Evolutionary conservation across 2,113 vertebrate genomes (phyloP).

Genomic region (Leptocoma aspasia): DNA sequence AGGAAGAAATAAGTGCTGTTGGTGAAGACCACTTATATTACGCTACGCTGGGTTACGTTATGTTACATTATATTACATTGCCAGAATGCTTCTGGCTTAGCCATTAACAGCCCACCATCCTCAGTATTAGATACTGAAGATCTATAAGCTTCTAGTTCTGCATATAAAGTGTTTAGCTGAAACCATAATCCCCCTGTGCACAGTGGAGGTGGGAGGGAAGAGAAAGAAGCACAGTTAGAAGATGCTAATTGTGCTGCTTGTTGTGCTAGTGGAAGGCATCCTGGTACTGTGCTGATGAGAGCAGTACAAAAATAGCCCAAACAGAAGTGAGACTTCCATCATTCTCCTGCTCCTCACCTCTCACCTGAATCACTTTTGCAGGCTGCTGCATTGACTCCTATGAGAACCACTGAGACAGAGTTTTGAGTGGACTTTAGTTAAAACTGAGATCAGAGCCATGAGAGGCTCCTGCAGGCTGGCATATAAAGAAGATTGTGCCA

Average conservation of each 20-base stretch:
- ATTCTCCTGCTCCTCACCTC: not conserved
- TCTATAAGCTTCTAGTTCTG: not conserved
- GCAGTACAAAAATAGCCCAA: constrained; percentile 19
- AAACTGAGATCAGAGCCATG: not conserved
- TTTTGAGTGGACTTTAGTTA: not conserved
- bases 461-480: not conserved
- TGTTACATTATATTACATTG: not conserved
- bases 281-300: constrained; percentile 22
- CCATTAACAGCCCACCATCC: not conserved
- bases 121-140: not conserved
- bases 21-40: accelerated
- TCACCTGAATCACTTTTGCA: not conserved
- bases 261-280: not conserved
- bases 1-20: not conserved
- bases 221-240: not conserved
- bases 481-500: not conserved
- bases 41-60: accelerated
- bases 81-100: not conserved
- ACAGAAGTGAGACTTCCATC: not conserved
- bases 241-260: constrained; percentile 1
- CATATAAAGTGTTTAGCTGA: not conserved
- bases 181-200: not conserved
- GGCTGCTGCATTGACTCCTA: not conserved
- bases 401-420: not conserved
- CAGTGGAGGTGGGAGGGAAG: not conserved